A percentile compares a stretch with the other conserved stretches of the same genome.
These are phyloP conservation scores for Aphyosemion australe DNA, from an alignment of 2,113 vertebrate species.

Conservation along the genomic window DNA sequence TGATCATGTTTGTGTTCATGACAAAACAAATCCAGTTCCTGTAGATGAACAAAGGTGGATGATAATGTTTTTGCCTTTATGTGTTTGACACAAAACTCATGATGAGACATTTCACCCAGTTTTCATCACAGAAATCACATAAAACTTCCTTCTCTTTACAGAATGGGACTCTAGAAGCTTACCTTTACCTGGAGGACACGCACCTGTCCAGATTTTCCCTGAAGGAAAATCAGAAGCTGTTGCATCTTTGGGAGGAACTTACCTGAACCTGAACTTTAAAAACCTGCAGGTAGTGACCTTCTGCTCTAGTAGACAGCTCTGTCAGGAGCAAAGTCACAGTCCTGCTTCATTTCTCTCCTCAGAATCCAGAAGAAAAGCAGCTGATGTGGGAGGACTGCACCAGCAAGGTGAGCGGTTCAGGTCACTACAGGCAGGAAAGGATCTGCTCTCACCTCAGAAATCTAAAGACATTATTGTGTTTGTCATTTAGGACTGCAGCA, in stretches of 20 bases:
- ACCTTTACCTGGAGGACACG: not conserved
- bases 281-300: conserved; percentile 5
- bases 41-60: no score
- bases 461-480: not conserved
- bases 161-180: conserved; percentile 3
- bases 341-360: conserved; percentile 1
- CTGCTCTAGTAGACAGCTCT: not conserved
- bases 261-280: conserved; percentile 37
- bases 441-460: not conserved
- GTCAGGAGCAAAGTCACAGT: not conserved
- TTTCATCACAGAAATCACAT: not conserved
- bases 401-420: not conserved
- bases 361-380: conserved; percentile 4
- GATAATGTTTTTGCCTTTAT: not conserved
- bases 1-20: no score
- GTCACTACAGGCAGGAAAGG: not conserved
- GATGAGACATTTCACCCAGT: no score
- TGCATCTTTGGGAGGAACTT: conserved; percentile 10
- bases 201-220: conserved; percentile 31
- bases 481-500: conserved; percentile 35
- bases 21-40: no score
- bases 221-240: not conserved
- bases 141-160: not conserved
- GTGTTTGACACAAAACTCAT: no score
- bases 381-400: conserved; percentile 17